Evolutionary conservation across 2,797 vertebrate species (phyloP).

Genomic region (Eulemur coronatus): DNA sequence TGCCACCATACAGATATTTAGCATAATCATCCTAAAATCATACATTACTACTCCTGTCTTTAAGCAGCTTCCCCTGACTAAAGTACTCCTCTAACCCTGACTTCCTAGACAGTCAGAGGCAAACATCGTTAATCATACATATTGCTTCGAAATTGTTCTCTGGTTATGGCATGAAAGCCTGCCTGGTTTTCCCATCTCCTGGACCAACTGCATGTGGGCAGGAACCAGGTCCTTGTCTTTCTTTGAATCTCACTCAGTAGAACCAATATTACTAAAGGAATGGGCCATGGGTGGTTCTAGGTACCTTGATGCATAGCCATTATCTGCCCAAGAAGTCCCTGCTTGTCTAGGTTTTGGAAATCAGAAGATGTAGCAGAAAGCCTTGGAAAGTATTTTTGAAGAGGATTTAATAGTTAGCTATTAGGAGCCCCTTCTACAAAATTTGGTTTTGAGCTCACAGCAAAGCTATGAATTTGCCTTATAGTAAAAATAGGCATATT

Average conservation of each 20-base stretch:
- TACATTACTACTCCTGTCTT: neutral
- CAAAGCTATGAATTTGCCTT: slow-evolving; percentile 20
- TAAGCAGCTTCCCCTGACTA: neutral
- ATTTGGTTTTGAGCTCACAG: neutral
- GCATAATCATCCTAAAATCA: neutral
- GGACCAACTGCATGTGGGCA: neutral
- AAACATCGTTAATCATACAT: neutral
- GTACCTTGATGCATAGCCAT: neutral
- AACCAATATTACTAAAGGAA: neutral
- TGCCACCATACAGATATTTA: neutral
- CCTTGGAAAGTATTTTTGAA: neutral
- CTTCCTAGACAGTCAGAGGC: neutral
- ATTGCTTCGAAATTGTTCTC: neutral
- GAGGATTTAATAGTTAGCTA: neutral
- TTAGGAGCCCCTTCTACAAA: neutral
- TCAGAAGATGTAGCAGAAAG: neutral
- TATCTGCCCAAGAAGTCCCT: neutral
- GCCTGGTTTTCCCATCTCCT: neutral
- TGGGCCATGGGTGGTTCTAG: neutral
- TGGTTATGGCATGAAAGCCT: neutral
- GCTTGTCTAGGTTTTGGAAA: neutral
- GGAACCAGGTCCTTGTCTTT: neutral
- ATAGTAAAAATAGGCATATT: neutral
- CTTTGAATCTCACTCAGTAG: neutral
- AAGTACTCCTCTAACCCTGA: neutral